phyloP scores from a whole-genome alignment of 2,888 invertebrate species.

The Salticus scenicus region DNA sequence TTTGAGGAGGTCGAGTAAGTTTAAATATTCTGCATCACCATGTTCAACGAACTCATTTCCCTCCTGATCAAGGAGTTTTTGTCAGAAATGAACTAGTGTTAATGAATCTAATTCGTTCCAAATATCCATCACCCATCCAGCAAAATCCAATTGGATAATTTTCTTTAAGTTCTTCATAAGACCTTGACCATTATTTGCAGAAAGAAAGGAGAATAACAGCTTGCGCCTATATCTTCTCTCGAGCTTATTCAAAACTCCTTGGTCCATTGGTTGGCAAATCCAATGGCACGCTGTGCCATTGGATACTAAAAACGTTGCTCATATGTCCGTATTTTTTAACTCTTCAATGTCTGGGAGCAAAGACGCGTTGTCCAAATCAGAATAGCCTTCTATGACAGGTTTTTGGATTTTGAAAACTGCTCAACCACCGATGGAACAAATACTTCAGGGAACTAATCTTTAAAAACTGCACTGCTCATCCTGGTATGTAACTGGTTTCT shows the following conservation, averaged over 20 bases:
- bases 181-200: constrained; percentile 4
- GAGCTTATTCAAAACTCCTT: no score
- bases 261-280: no score
- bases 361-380: neutral
- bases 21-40: neutral
- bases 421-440: no score
- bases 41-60: neutral
- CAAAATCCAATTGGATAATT: constrained; percentile 15
- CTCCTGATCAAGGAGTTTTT: constrained; percentile 8
- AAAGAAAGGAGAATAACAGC: constrained; percentile 10
- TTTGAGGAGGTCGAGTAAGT: neutral
- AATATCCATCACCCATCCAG: neutral
- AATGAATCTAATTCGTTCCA: constrained; percentile 13
- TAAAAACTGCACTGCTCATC: neutral
- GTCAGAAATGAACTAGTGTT: constrained; percentile 14
- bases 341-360: neutral
- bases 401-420: no score
- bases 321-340: neutral
- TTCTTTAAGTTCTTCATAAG: constrained; percentile 18
- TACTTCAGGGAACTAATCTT: neutral
- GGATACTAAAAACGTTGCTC: neutral
- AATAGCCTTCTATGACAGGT: neutral
- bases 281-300: constrained; percentile 1
- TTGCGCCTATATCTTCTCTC: constrained; percentile 1
- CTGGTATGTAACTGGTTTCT: constrained; percentile 7